Evolutionary conservation across 2,113 vertebrate genomes (phyloP).

Genomic region (Bubo bubo): DNA sequence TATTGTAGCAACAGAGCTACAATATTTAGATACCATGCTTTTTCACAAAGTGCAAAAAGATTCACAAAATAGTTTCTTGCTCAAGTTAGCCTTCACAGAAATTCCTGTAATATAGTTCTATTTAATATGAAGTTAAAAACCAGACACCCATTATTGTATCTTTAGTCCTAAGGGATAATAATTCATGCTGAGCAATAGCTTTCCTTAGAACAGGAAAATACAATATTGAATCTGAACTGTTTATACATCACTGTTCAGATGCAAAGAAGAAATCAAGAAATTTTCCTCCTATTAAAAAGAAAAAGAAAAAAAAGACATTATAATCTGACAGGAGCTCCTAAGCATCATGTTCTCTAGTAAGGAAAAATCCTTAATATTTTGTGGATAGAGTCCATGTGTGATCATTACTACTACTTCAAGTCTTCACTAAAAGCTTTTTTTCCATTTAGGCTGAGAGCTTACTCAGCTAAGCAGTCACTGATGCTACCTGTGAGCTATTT

Average conservation of each 20-base stretch:
- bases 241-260: neutral
- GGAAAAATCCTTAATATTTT: neutral
- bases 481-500: neutral
- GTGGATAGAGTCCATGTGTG: neutral
- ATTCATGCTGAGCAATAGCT: neutral
- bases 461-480: neutral
- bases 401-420: neutral
- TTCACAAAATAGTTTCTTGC: neutral
- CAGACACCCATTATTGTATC: neutral
- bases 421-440: neutral
- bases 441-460: neutral
- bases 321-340: neutral
- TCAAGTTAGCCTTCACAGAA: neutral
- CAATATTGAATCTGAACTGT: neutral
- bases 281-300: neutral
- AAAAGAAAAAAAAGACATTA: neutral
- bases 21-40: neutral
- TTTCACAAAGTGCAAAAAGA: neutral
- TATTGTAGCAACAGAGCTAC: neutral
- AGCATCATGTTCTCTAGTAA: accelerated
- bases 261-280: neutral
- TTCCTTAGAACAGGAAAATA: neutral
- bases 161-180: neutral
- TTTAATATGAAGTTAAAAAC: neutral
- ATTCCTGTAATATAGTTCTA: neutral